These are phyloP conservation scores for Acanthaster planci DNA, from an alignment of 35 echinoderm and acorn worm species.

Conservation along the genomic window DNA sequence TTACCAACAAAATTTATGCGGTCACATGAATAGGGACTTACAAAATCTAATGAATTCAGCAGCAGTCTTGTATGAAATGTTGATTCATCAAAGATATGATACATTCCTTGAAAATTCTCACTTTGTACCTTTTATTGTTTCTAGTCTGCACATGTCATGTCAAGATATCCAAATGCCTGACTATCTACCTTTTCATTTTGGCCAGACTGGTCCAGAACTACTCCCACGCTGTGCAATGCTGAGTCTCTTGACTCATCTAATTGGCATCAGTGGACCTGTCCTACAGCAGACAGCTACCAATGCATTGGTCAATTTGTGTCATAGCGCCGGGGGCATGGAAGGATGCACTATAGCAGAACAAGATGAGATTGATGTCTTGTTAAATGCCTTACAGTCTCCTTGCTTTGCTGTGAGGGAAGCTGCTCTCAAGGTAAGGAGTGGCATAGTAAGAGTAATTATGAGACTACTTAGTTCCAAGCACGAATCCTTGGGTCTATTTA, in stretches of 20 bases:
- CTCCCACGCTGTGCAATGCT: conserved; percentile 84
- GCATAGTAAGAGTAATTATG: not conserved
- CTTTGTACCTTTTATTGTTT: too few relatives aligned
- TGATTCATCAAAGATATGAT: too few relatives aligned
- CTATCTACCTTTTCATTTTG: not conserved
- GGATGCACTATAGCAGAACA: conserved; percentile 84
- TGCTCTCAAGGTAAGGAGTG: conserved; percentile 75
- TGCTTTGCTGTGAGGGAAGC: conserved; percentile 60
- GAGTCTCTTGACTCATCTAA: conserved; percentile 56
- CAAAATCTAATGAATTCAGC: too few relatives aligned
- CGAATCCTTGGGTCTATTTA: not conserved
- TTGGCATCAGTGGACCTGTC: conserved; percentile 66
- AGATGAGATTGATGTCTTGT: conserved; percentile 84
- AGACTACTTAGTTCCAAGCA: not conserved
- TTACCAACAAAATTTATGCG: too few relatives aligned
- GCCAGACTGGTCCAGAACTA: conserved; percentile 85
- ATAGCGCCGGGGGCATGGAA: conserved; percentile 75
- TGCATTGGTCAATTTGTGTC: conserved; percentile 64
- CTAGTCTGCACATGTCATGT: too few relatives aligned
- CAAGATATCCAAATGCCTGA: too few relatives aligned
- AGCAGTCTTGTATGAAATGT: too few relatives aligned
- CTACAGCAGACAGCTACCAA: conserved; percentile 58
- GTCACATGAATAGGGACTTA: too few relatives aligned
- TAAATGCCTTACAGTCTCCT: conserved; percentile 59
- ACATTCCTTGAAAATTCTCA: too few relatives aligned